Conservation (phyloP, 2,797 vertebrate genomes). For the Gymnoscopelus braueri region DNA sequence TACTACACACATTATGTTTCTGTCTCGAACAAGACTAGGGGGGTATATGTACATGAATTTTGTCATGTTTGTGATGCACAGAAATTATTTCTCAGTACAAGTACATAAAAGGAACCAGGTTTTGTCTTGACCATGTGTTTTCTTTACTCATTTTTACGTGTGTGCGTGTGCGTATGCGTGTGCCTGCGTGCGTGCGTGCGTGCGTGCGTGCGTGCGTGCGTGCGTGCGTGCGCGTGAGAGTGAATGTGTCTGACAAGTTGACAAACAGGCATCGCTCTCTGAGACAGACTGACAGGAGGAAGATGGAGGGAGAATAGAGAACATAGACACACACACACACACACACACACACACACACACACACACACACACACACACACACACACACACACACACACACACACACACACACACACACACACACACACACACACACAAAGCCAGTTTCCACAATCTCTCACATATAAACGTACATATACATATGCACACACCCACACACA, state of each 20-base stretch:
- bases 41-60: too few relatives aligned
- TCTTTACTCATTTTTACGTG: too few relatives aligned
- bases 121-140: too few relatives aligned
- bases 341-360: slow-evolving; percentile 9
- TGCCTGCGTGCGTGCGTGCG: slow-evolving; percentile 25
- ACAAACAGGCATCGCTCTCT: slow-evolving; percentile 54
- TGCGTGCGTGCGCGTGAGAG: slow-evolving; percentile 7
- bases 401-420: slow-evolving; percentile 11
- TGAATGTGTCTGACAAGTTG: slow-evolving; percentile 45
- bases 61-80: too few relatives aligned
- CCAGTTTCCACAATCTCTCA: not conserved
- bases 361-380: slow-evolving; percentile 6
- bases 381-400: slow-evolving; percentile 24
- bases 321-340: slow-evolving; percentile 7
- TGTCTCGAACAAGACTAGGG: too few relatives aligned
- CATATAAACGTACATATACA: not conserved
- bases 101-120: too few relatives aligned
- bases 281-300: slow-evolving; percentile 54
- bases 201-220: slow-evolving; percentile 12
- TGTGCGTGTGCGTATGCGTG: slow-evolving; percentile 1
- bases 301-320: slow-evolving; percentile 35
- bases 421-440: slow-evolving; percentile 4
- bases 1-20: too few relatives aligned
- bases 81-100: too few relatives aligned
- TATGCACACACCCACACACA: slow-evolving; percentile 27